These are phyloP conservation scores for Syngnathoides biaculeatus DNA, from an alignment of 2,113 vertebrate genomes.

Conservation along the genomic window DNA sequence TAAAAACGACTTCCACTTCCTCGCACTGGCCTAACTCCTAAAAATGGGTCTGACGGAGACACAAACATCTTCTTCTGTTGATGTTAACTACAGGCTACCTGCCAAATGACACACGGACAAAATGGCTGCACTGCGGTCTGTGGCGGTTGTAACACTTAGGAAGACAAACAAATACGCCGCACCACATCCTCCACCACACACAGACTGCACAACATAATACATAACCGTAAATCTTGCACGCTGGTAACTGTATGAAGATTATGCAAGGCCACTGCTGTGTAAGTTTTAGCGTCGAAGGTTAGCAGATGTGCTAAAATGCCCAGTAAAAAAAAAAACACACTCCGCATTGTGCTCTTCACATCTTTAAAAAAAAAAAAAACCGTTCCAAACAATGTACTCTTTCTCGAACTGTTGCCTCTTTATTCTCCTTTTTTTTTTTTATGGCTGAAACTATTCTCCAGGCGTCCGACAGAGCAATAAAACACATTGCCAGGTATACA, in stretches of 20 bases:
- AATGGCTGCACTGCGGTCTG: slow-evolving; percentile 56
- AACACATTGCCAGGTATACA: slow-evolving; percentile 64
- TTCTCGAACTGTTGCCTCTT: slow-evolving; percentile 41
- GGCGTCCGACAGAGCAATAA: slow-evolving; percentile 65
- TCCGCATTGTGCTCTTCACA: slow-evolving; percentile 51
- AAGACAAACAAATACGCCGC: slow-evolving; percentile 58
- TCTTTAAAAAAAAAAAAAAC: slow-evolving; percentile 49
- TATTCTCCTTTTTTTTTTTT: slow-evolving; percentile 63
- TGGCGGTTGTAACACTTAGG: slow-evolving; percentile 48
- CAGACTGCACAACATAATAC: slow-evolving; percentile 16
- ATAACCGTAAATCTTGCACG: slow-evolving; percentile 5
- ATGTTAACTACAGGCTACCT: slow-evolving; percentile 36
- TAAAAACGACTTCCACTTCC: neutral
- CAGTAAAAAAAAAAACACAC: slow-evolving; percentile 16
- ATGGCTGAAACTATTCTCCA: slow-evolving; percentile 62
- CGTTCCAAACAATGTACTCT: slow-evolving; percentile 62
- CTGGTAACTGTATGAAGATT: slow-evolving; percentile 4
- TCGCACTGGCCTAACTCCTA: neutral
- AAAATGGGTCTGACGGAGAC: neutral
- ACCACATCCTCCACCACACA: slow-evolving; percentile 33
- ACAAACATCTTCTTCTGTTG: slow-evolving; percentile 21
- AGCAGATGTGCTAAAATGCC: slow-evolving; percentile 14
- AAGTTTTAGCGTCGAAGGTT: slow-evolving; percentile 19
- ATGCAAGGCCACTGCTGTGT: slow-evolving; percentile 6
- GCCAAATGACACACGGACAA: slow-evolving; percentile 58